Evolutionary conservation across 2,888 invertebrate species (phyloP).

Genomic region (Anticlea derivata): DNA sequence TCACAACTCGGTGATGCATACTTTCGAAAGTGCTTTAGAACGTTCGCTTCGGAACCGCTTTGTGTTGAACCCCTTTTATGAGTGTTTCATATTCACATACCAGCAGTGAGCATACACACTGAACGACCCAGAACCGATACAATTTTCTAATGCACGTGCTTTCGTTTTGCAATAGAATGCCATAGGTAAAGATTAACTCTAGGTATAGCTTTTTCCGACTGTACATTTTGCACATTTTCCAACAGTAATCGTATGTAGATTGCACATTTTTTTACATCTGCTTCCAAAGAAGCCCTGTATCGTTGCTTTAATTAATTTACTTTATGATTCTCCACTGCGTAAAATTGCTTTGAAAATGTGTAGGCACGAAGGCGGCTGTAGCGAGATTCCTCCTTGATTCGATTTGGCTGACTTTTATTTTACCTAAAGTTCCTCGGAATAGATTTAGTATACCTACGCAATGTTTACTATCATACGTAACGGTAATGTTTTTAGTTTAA

Average conservation of each 20-base stretch:
- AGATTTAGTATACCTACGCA: too few relatives aligned
- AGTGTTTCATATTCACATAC: slow-evolving; percentile 10
- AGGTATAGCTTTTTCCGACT: background rate
- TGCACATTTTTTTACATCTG: background rate
- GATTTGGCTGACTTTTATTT: slow-evolving; percentile 4
- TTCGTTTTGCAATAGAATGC: background rate
- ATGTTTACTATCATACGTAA: too few relatives aligned
- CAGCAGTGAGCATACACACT: slow-evolving; percentile 2
- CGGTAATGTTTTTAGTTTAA: too few relatives aligned
- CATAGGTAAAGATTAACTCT: too few relatives aligned
- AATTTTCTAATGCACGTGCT: slow-evolving; percentile 3
- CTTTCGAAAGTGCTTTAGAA: slow-evolving; percentile 14
- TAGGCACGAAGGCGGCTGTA: slow-evolving; percentile 29
- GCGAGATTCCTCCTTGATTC: slow-evolving; percentile 7
- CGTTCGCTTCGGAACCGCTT: slow-evolving; percentile 9
- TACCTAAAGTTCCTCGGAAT: too few relatives aligned
- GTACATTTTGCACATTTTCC: background rate
- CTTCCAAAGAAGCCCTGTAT: slow-evolving; percentile 3
- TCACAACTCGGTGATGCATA: slow-evolving; percentile 19
- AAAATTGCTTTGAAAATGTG: slow-evolving; percentile 40
- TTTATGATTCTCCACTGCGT: slow-evolving; percentile 36
- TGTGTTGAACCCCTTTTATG: slow-evolving; percentile 4
- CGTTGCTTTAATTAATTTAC: slow-evolving; percentile 34
- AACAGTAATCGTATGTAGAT: background rate
- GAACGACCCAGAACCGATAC: background rate